Percentiles rank a stretch among this genome's conserved stretches.
Conservation (phyloP, 2,113 vertebrate genomes). For the Astur gentilis region DNA sequence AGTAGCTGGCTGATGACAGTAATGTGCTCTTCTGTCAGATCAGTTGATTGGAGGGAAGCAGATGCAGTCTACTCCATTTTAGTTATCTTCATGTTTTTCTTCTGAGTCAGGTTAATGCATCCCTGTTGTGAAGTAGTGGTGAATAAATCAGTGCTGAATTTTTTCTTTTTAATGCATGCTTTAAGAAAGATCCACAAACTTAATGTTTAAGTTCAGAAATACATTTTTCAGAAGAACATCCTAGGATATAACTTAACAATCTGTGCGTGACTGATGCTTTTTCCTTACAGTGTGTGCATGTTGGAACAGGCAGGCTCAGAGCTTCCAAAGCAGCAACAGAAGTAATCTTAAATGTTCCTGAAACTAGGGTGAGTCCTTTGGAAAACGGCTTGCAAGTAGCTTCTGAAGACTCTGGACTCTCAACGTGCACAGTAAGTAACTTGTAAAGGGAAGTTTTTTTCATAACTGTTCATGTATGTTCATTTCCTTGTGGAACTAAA, state of each 20-base stretch:
- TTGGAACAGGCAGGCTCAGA: conserved; percentile 65
- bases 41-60: background rate
- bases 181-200: background rate
- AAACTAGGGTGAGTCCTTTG: conserved; percentile 88
- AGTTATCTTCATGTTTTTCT: background rate
- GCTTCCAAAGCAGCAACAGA: conserved; percentile 78
- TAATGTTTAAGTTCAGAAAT: background rate
- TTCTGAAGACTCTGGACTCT: conserved; percentile 92
- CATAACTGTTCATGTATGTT: background rate
- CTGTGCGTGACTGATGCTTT: background rate
- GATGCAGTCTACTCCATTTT: background rate
- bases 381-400: conserved; percentile 91
- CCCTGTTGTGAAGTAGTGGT: background rate
- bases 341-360: conserved; percentile 88
- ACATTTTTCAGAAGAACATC: background rate
- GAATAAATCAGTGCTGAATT: background rate
- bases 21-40: background rate
- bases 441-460: background rate
- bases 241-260: background rate
- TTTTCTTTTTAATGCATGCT: background rate
- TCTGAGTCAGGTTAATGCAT: background rate
- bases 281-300: background rate
- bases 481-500: background rate
- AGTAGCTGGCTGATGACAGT: background rate
- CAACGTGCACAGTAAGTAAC: conserved; percentile 89